Evolutionary conservation across 2,113 vertebrate genomes (phyloP), one percentile per base, ranked within the genome.

Genomic region (Anthoscopus minutus): DNA sequence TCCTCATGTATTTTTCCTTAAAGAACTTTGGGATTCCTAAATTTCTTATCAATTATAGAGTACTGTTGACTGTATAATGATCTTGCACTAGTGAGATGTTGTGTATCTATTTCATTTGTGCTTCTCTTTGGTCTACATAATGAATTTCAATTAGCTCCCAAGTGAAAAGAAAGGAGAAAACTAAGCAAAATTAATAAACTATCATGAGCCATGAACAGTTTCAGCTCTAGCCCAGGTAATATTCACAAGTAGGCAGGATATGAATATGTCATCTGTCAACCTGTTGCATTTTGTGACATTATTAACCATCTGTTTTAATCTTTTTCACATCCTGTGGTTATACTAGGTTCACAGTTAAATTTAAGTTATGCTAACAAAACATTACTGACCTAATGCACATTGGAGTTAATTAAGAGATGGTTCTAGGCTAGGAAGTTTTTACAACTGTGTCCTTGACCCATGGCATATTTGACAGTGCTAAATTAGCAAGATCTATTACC

Each of bases 71-170:
- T 88, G 10, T 58, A 9, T 53, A 67, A 21, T 57, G n/a, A 4
- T 84, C 87, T 89, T 88, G n/a, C 9, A 14, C 7, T 15, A 35
- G 42, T n/a, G 28, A 37, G 66, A 58, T 51, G 20, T 28, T 81
- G 28, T 38, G 13, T 57, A n/a, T 24, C 20, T 74, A 5, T 72
- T 81, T 73, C 64, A 50, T 24, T 58, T 92, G 48, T 51, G 22
- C 27, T 64, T 88, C 58, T 88, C 85, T 92, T 96, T 87, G 57
- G 70, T 92, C 60, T 92, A n/a, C 11, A 21, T 85, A 66, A 96
- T 76, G 42, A 89, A 93, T 96, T 92, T 74, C 48, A 92, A 73
- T 96, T 93, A 89, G 37, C 53, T 96, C 92, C 79, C 76, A 79
- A 76, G 14, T 28, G 37, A 82, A 79, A 88, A 56, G 19, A 76